Evolutionary conservation across 2,888 invertebrate genomes (phyloP).

Genomic region (Scaptomyza cyrtandrae): DNA sequence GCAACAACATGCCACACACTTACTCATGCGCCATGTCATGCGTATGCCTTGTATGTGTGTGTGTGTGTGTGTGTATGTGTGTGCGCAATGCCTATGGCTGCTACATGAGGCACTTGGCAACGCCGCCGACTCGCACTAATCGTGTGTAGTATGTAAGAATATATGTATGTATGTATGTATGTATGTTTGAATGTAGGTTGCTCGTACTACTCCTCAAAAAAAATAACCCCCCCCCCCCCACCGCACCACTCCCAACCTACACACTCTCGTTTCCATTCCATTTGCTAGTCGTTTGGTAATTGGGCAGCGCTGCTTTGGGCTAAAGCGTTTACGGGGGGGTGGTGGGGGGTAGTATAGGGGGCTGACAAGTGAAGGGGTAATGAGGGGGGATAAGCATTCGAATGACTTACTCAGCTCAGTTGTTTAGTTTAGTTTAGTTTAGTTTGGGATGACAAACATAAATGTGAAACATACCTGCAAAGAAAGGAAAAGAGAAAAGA

Average conservation of each 20-base stretch:
- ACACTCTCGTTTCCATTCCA: conserved; percentile 1
- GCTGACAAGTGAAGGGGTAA: background rate
- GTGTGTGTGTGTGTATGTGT: conserved; percentile 1
- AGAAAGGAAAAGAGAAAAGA: conserved; percentile 11
- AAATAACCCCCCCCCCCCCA: background rate
- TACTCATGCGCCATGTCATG: conserved; percentile 47
- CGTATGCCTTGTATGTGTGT: conserved; percentile 22
- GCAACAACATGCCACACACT: conserved; percentile 44
- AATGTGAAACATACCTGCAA: conserved; percentile 53
- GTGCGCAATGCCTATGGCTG: conserved; percentile 20
- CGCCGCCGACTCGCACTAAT: conserved; percentile 61
- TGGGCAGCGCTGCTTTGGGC: conserved; percentile 49
- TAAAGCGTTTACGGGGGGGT: background rate
- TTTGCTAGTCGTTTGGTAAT: conserved; percentile 57
- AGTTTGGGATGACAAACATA: background rate
- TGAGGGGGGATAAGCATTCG: conserved; percentile 15
- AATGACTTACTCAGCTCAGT: conserved; percentile 63
- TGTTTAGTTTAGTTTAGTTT: background rate
- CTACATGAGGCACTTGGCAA: conserved; percentile 54
- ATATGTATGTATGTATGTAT: background rate
- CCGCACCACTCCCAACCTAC: background rate
- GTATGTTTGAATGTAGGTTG: background rate
- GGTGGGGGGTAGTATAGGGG: background rate
- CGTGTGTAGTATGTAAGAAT: conserved; percentile 26
- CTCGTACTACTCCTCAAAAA: background rate